Percentiles rank a stretch among this genome's conserved stretches.
phyloP scores from a whole-genome alignment of 1,140 invertebrate species.

The Anthonomus grandis region DNA sequence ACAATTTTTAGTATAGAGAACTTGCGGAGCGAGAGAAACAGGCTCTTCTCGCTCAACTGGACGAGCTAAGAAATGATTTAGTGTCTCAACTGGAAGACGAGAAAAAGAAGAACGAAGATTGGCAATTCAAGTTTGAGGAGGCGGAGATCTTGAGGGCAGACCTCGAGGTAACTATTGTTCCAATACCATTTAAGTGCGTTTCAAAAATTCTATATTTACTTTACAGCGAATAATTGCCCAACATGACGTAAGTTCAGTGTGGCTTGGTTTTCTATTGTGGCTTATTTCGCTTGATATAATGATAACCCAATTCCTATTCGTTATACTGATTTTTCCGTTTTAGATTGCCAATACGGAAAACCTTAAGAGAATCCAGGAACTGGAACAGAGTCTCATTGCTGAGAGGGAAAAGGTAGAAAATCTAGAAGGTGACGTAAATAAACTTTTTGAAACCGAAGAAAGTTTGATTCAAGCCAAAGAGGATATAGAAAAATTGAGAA shows the following conservation, averaged over 20 bases:
- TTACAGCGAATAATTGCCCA: too few relatives aligned
- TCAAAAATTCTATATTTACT: too few relatives aligned
- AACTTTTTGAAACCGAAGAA: conserved; percentile 57
- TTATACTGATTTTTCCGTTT: conserved; percentile 49
- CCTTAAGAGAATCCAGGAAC: conserved; percentile 53
- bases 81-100: conserved; percentile 76
- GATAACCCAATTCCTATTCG: too few relatives aligned
- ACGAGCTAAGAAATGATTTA: conserved; percentile 65
- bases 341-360: too few relatives aligned
- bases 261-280: conserved; percentile 8
- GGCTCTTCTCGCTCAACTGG: conserved; percentile 52
- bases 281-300: too few relatives aligned
- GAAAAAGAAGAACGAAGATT: conserved; percentile 83
- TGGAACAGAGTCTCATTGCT: conserved; percentile 53
- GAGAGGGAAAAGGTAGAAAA: conserved; percentile 52
- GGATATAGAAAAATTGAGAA: conserved; percentile 41
- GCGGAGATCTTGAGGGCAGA: conserved; percentile 76
- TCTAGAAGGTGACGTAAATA: conserved; percentile 53
- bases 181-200: not conserved
- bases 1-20: not conserved
- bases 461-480: conserved; percentile 50
- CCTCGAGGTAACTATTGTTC: conserved; percentile 65
- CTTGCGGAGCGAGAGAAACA: conserved; percentile 42
- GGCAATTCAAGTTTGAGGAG: conserved; percentile 89
- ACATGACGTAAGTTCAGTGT: too few relatives aligned